Percentiles rank a stretch among this genome's conserved stretches.
These are phyloP conservation scores for Doryteuthis pealeii DNA, from an alignment of 1,140 invertebrate species.

Conservation along the genomic window DNA sequence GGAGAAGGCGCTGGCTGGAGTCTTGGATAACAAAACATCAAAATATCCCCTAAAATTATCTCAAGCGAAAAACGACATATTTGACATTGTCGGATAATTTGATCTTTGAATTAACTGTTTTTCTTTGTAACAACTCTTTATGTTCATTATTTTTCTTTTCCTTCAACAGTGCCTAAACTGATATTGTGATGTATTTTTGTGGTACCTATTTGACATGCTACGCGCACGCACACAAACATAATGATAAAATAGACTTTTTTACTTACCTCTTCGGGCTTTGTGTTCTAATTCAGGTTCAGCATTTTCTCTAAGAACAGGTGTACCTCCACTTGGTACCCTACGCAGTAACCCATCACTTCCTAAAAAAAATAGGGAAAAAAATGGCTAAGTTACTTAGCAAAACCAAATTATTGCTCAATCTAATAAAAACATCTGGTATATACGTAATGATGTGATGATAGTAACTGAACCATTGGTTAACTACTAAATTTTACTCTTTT, in stretches of 20 bases:
- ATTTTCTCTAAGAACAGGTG: slow-evolving; percentile 40
- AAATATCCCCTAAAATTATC: not conserved
- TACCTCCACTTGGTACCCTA: slow-evolving; percentile 32
- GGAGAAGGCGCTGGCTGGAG: too few relatives aligned
- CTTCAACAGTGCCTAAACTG: not conserved
- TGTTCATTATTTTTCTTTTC: too few relatives aligned
- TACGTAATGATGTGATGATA: too few relatives aligned
- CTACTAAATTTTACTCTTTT: too few relatives aligned
- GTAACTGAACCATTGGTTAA: too few relatives aligned
- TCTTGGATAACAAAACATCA: not conserved
- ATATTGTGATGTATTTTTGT: not conserved
- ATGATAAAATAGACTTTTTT: not conserved
- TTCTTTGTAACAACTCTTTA: not conserved
- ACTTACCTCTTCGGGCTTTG: slow-evolving; percentile 45
- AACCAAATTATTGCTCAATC: too few relatives aligned
- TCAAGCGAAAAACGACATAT: not conserved
- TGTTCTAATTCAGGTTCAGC: slow-evolving; percentile 48
- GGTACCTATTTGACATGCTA: not conserved
- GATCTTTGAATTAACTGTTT: too few relatives aligned
- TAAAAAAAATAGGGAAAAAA: too few relatives aligned
- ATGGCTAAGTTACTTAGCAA: too few relatives aligned
- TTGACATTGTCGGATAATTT: not conserved
- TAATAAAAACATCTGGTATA: too few relatives aligned
- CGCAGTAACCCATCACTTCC: slow-evolving; percentile 46
- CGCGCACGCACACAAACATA: not conserved